phyloP scores from a whole-genome alignment of 2,888 invertebrate genomes.

The Chrysomela aeneicollis region DNA sequence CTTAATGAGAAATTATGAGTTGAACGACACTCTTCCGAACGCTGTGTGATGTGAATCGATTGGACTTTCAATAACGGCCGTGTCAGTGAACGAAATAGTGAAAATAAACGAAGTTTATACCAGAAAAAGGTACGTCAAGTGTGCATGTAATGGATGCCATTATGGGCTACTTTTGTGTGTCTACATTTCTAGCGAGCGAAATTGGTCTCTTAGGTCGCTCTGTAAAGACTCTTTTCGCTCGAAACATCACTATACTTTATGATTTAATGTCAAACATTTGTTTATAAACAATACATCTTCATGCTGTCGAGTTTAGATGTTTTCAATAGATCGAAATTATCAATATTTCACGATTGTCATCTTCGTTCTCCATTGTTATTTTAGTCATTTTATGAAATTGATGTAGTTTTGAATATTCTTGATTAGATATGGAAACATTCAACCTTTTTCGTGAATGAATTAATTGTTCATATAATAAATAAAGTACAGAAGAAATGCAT shows the following conservation, averaged over 20 bases:
- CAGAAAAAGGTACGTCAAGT: conserved; percentile 54
- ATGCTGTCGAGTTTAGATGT: neutral
- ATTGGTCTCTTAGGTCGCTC: conserved; percentile 58
- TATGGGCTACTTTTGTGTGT: conserved; percentile 61
- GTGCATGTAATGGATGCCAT: conserved; percentile 57
- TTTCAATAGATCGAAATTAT: neutral
- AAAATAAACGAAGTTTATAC: conserved; percentile 4
- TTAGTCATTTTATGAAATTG: too few species aligned
- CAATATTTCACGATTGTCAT: too few species aligned
- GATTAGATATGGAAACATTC: too few species aligned
- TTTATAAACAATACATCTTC: conserved; percentile 45
- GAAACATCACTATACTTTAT: conserved; percentile 37
- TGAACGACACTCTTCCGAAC: conserved; percentile 26
- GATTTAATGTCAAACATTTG: conserved; percentile 43
- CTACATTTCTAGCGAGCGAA: conserved; percentile 55
- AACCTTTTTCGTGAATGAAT: too few species aligned
- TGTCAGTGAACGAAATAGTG: conserved; percentile 13
- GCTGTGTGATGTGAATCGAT: conserved; percentile 26
- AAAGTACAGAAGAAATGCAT: too few species aligned
- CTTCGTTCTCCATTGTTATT: too few species aligned
- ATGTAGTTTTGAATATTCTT: too few species aligned
- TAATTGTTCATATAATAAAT: too few species aligned
- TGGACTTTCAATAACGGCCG: conserved; percentile 10
- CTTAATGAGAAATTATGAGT: conserved; percentile 34
- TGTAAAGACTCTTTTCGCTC: conserved; percentile 60